phyloP scores from a whole-genome alignment of 2,797 vertebrate genomes.

The Channa striata region DNA sequence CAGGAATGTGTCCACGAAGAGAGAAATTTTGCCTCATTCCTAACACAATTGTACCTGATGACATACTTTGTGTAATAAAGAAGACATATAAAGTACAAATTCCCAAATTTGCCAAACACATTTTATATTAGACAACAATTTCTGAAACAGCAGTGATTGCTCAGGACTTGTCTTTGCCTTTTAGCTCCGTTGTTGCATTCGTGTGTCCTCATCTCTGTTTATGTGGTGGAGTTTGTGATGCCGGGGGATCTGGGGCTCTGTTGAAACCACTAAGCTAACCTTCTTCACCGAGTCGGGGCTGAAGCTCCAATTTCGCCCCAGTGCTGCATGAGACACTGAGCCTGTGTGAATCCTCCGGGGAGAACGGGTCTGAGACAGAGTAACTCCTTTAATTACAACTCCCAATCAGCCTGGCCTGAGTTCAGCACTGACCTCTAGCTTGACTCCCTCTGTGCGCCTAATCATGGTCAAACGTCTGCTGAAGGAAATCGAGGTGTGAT shows the following conservation, averaged over 20 bases:
- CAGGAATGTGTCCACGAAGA: constrained; percentile 23
- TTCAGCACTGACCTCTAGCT: constrained; percentile 68
- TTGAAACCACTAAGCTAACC: constrained; percentile 52
- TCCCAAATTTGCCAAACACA: not conserved
- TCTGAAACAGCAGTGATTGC: too few relatives aligned
- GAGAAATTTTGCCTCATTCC: constrained; percentile 35
- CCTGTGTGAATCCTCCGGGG: constrained; percentile 67
- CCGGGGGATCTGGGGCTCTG: constrained; percentile 42
- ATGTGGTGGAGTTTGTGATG: constrained; percentile 5
- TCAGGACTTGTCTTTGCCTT: not conserved
- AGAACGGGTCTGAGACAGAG: constrained; percentile 63
- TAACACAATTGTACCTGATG: not conserved
- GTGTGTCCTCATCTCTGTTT: constrained; percentile 5
- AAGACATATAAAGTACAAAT: not conserved
- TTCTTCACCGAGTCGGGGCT: constrained; percentile 34
- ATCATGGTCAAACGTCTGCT: constrained; percentile 73
- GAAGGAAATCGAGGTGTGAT: constrained; percentile 73
- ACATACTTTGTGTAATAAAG: not conserved
- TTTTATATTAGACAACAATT: not conserved
- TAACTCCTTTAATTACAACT: constrained; percentile 80
- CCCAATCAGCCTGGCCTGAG: constrained; percentile 75
- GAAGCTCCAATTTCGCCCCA: constrained; percentile 70
- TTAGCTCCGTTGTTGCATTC: constrained; percentile 10
- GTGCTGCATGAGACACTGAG: constrained; percentile 64
- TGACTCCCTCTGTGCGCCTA: constrained; percentile 52